Evolutionary conservation across 2,797 vertebrate species (phyloP).

Genomic region (Monodelphis domestica): DNA sequence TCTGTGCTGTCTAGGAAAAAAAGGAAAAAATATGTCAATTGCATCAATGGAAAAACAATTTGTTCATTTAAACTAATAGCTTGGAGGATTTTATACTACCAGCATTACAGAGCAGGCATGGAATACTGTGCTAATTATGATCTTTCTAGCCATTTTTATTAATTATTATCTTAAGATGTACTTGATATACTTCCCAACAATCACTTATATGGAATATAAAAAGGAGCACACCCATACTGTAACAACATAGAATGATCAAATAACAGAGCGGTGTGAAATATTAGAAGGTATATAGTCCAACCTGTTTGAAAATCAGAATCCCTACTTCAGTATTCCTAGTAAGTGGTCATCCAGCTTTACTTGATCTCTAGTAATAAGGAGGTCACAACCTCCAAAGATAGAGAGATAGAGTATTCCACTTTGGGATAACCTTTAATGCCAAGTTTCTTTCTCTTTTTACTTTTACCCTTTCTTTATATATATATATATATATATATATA

Average conservation of each 20-base stretch:
- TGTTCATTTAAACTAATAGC: rapidly evolving
- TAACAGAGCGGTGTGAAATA: not conserved
- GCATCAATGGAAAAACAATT: not conserved
- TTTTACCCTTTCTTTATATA: not conserved
- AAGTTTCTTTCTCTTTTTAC: not conserved
- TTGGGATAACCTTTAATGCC: not conserved
- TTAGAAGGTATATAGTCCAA: not conserved
- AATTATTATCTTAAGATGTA: not conserved
- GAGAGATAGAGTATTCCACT: not conserved
- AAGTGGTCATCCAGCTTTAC: not conserved
- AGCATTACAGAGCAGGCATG: not conserved
- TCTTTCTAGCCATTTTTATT: too few relatives aligned
- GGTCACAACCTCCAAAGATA: not conserved
- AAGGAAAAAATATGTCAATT: not conserved
- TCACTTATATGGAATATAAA: rapidly evolving
- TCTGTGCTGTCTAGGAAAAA: slow-evolving; percentile 93
- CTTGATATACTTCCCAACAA: not conserved
- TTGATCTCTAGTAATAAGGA: not conserved
- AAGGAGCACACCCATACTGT: rapidly evolving
- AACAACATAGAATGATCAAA: rapidly evolving
- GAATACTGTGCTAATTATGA: not conserved
- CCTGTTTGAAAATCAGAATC: not conserved
- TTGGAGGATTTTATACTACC: rapidly evolving
- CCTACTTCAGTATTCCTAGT: not conserved
- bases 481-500: not conserved